A percentile compares a stretch with the other conserved stretches of the same genome.
These are phyloP conservation scores for Helicoverpa armigera DNA, from an alignment of 1,140 invertebrate genomes.

Conservation along the genomic window DNA sequence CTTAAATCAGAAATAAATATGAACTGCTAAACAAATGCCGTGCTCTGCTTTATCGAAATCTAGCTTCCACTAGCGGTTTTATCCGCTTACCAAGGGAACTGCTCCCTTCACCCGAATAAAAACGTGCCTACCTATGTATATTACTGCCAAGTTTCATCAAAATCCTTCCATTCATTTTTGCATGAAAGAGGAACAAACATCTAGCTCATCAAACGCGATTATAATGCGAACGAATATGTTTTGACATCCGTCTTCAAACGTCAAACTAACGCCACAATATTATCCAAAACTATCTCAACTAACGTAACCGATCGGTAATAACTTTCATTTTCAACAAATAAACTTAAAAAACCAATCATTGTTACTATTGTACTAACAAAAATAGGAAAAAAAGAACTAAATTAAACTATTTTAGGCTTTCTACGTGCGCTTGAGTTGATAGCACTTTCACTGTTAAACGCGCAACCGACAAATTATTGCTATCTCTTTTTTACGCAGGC, in stretches of 20 bases:
- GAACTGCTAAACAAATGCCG: too few relatives aligned
- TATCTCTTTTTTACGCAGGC: not conserved
- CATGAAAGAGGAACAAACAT: too few relatives aligned
- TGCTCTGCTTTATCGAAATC: too few relatives aligned
- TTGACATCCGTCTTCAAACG: not conserved
- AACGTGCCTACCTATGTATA: too few relatives aligned
- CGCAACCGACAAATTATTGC: not conserved
- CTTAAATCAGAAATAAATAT: too few relatives aligned
- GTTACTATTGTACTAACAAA: slow-evolving; percentile 38
- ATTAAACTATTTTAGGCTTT: slow-evolving; percentile 55
- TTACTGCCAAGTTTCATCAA: too few relatives aligned
- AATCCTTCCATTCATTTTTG: too few relatives aligned
- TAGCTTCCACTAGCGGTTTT: too few relatives aligned
- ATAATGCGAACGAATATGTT: too few relatives aligned
- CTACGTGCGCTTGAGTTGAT: slow-evolving; percentile 48
- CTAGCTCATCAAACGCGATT: too few relatives aligned
- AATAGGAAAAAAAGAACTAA: slow-evolving; percentile 49
- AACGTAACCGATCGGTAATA: slow-evolving; percentile 45
- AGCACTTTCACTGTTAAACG: slow-evolving; percentile 54
- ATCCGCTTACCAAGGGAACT: too few relatives aligned
- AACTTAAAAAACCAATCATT: slow-evolving; percentile 39
- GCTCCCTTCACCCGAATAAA: too few relatives aligned
- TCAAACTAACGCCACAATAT: not conserved
- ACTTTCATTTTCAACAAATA: slow-evolving; percentile 61
- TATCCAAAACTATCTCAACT: slow-evolving; percentile 1